Evolutionary conservation across 2,113 vertebrate species (phyloP).

Genomic region (Salvelinus sp.): DNA sequence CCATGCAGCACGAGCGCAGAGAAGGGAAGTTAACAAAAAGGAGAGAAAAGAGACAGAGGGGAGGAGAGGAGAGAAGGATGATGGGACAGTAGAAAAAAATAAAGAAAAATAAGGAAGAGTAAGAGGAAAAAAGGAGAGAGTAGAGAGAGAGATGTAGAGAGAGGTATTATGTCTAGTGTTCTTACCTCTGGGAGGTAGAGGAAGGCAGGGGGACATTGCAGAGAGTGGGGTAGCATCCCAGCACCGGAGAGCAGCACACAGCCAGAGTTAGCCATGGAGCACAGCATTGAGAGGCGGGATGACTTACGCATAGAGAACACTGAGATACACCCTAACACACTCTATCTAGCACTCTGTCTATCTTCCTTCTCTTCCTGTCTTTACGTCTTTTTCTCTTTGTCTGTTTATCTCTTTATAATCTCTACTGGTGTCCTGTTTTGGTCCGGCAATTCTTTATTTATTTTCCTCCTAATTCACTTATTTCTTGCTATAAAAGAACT

Average conservation of each 20-base stretch:
- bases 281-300: constrained; percentile 88
- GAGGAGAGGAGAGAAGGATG: neutral
- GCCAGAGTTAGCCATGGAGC: constrained; percentile 95
- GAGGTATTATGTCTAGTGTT: constrained; percentile 40
- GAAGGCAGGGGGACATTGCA: constrained; percentile 90
- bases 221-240: constrained; percentile 90
- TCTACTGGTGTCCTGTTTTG: neutral
- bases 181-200: constrained; percentile 97
- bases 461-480: constrained; percentile 2
- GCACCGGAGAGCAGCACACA: constrained; percentile 92
- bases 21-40: neutral
- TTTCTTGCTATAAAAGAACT: neutral
- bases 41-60: neutral
- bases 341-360: constrained; percentile 35
- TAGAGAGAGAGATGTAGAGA: neutral
- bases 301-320: constrained; percentile 69
- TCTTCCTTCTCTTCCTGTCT: constrained; percentile 56
- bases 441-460: neutral
- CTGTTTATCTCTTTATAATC: neutral
- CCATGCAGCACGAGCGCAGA: neutral
- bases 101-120: neutral
- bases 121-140: neutral
- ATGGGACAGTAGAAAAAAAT: neutral
- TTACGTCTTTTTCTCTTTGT: constrained; percentile 31
- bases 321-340: constrained; percentile 28